Percentiles rank a stretch among this genome's conserved stretches.
Evolutionary conservation across 1,140 invertebrate genomes (phyloP).

Genomic region (Sarcophaga peregrina): DNA sequence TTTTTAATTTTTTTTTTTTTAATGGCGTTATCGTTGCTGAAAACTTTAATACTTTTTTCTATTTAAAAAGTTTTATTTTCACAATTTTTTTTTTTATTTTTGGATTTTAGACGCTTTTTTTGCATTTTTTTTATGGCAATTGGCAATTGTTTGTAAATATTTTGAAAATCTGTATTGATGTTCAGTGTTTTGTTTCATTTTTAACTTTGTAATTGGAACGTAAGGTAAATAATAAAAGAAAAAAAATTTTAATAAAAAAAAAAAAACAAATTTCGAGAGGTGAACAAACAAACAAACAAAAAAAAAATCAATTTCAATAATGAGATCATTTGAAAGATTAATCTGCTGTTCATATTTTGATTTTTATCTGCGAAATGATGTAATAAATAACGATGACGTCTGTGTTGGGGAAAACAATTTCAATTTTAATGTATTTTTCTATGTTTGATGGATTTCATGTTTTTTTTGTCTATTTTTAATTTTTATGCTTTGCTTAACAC

Average conservation of each 20-base stretch:
- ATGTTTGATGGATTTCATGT: background rate
- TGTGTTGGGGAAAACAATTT: background rate
- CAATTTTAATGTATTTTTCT: background rate
- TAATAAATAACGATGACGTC: background rate
- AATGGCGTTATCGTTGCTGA: background rate
- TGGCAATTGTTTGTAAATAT: background rate
- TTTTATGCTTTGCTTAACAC: no score
- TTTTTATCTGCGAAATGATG: background rate
- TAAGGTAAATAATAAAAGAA: background rate
- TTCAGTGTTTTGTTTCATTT: no score
- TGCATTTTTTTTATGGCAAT: background rate
- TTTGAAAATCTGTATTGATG: background rate
- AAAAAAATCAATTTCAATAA: background rate
- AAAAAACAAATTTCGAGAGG: background rate
- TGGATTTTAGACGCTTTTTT: background rate
- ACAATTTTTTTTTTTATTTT: background rate
- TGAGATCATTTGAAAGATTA: background rate
- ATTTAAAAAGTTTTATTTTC: background rate
- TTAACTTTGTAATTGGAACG: slow-evolving; percentile 5
- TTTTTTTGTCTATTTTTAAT: background rate
- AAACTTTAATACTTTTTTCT: background rate
- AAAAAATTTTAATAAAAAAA: background rate
- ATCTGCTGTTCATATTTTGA: background rate
- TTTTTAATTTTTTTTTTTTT: background rate
- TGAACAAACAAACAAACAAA: no score